phyloP scores from a whole-genome alignment of 2,797 vertebrate genomes.

The Pampus argenteus region DNA sequence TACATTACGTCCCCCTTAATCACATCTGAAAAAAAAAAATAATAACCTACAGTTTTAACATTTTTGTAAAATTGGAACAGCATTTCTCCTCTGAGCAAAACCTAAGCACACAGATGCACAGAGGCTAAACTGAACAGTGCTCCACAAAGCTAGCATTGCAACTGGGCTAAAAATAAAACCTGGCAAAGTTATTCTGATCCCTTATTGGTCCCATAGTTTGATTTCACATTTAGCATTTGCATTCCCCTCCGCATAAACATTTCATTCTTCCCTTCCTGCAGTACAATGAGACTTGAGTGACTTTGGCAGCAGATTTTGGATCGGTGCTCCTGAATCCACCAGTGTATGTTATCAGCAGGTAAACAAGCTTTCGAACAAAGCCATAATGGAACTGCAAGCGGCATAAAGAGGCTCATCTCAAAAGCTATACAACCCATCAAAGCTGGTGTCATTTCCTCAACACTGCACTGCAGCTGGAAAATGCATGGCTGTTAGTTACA shows the following conservation, averaged over 20 bases:
- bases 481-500: constrained; percentile 84
- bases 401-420: constrained; percentile 89
- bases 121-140: constrained; percentile 79
- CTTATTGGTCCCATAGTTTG: constrained; percentile 89
- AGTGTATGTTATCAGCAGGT: constrained; percentile 93
- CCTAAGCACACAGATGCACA: constrained; percentile 76
- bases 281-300: constrained; percentile 91
- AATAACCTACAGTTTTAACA: constrained; percentile 41
- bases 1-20: constrained; percentile 13
- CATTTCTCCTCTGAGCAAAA: constrained; percentile 66
- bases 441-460: constrained; percentile 87
- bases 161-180: constrained; percentile 88
- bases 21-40: constrained; percentile 30
- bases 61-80: constrained; percentile 57
- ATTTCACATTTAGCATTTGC: constrained; percentile 90
- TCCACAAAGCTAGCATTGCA: constrained; percentile 83
- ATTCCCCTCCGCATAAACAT: constrained; percentile 88
- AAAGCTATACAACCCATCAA: constrained; percentile 89
- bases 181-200: constrained; percentile 88
- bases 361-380: constrained; percentile 92
- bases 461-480: constrained; percentile 84
- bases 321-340: constrained; percentile 90
- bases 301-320: constrained; percentile 91
- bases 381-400: constrained; percentile 89
- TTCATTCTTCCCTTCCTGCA: constrained; percentile 87